Percentiles rank a stretch among this genome's conserved stretches.
phyloP scores from a whole-genome alignment of 2,888 invertebrate genomes.

The Morpho helenor region DNA sequence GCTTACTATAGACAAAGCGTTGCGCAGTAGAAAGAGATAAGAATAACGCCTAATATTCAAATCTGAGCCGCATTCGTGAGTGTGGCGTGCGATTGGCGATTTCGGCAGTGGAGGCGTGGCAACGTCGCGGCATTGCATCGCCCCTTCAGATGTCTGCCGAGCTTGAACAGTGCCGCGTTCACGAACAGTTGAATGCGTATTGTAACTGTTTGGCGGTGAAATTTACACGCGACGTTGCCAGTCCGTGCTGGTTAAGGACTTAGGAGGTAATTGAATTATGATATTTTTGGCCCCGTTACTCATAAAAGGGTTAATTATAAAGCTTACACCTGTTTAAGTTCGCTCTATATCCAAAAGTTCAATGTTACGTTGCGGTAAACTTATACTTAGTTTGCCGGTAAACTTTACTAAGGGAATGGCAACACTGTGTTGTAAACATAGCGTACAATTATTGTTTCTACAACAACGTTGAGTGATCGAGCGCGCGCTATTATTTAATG shows the following conservation, averaged over 20 bases:
- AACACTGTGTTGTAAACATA: no score
- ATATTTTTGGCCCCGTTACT: slow-evolving; percentile 29
- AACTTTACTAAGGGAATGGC: not conserved
- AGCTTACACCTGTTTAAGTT: slow-evolving; percentile 20
- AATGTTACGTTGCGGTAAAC: not conserved
- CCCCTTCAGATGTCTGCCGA: slow-evolving; percentile 60
- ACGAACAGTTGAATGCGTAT: slow-evolving; percentile 74
- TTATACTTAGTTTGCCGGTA: not conserved
- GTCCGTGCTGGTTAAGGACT: slow-evolving; percentile 45
- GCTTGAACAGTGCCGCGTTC: slow-evolving; percentile 61
- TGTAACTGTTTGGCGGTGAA: slow-evolving; percentile 62
- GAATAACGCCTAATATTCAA: slow-evolving; percentile 27
- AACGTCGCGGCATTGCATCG: slow-evolving; percentile 45
- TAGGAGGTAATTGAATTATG: slow-evolving; percentile 60
- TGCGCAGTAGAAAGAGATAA: slow-evolving; percentile 34
- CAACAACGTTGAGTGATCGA: no score
- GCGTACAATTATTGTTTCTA: no score
- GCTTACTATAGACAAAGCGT: slow-evolving; percentile 30
- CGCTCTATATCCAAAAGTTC: slow-evolving; percentile 4
- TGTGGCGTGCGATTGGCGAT: slow-evolving; percentile 47
- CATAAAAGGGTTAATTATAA: slow-evolving; percentile 16
- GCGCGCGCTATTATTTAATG: no score
- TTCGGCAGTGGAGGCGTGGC: slow-evolving; percentile 55
- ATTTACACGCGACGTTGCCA: slow-evolving; percentile 60
- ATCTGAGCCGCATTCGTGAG: slow-evolving; percentile 38